Base-by-base conservation (phyloP, 2,113 vertebrate genomes). In the Elephantulus edwardii region DNA sequence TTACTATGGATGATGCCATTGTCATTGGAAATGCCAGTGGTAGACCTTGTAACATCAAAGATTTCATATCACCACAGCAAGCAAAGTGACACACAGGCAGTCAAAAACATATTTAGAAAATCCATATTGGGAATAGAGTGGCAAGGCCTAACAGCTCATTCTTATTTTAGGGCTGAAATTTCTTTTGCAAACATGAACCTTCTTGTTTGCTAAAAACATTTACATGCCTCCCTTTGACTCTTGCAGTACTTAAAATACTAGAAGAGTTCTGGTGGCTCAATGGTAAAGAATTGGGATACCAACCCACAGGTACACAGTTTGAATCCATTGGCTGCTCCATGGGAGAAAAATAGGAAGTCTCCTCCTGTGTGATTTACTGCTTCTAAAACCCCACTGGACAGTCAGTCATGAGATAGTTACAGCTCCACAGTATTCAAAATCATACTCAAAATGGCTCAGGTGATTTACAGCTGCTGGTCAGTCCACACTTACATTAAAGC, bases 191-290 rank as follows among this genome's bases (percentile, higher is more conserved):
- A 48, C 68, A 75, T 78, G 20, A 76, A 83, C 85, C 30, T 64
- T 64, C 52, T 90, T 82, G 87, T 28, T 64, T 83, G 60, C 50
- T 72, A 42, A 89, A 52, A 42, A n/a, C n/a, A n/a, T n/a, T n/a
- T n/a, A n/a, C n/a, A n/a, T n/a, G n/a, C n/a, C n/a, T n/a, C n/a
- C n/a, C n/a, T n/a, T n/a, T n/a, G n/a, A n/a, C n/a, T n/a, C n/a
- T n/a, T n/a, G n/a, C n/a, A n/a, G n/a, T n/a, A n/a, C n/a, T n/a
- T n/a, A n/a, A n/a, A n/a, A n/a, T n/a, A n/a, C n/a, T n/a, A n/a
- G n/a, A n/a, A n/a, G n/a, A n/a, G n/a, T n/a, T n/a, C n/a, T n/a
- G n/a, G n/a, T n/a, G n/a, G n/a, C n/a, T n/a, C n/a, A n/a, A n/a
- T n/a, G n/a, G n/a, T n/a, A n/a, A n/a, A n/a, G n/a, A n/a, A n/a